Conservation (phyloP, 2,888 invertebrate species). For the Oegoconia quadripuncta region DNA sequence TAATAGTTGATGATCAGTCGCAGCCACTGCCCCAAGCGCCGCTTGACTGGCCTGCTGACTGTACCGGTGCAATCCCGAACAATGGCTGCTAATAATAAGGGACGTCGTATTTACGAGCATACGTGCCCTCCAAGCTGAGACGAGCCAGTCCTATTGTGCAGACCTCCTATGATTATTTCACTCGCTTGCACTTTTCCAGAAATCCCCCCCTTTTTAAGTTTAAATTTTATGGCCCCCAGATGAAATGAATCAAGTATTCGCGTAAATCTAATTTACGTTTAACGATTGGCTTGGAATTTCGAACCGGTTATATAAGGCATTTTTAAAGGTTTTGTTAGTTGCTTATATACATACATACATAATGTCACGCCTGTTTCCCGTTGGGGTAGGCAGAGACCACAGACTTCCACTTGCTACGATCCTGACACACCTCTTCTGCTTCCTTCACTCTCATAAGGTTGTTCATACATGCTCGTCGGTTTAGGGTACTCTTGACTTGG, state of each 20-base stretch:
- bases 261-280: slow-evolving; percentile 55
- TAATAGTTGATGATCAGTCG: neutral
- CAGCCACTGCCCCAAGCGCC: slow-evolving; percentile 24
- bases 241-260: slow-evolving; percentile 53
- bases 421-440: no score
- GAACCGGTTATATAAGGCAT: no score
- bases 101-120: slow-evolving; percentile 75
- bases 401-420: no score
- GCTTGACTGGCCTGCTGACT: slow-evolving; percentile 41
- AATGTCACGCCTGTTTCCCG: no score
- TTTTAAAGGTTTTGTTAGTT: no score
- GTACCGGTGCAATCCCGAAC: slow-evolving; percentile 65
- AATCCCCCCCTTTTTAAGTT: slow-evolving; percentile 59
- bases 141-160: slow-evolving; percentile 72
- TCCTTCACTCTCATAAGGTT: no score
- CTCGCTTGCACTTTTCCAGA: slow-evolving; percentile 65
- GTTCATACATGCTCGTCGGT: no score
- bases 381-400: no score
- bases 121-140: slow-evolving; percentile 71
- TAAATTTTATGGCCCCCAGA: slow-evolving; percentile 56
- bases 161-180: slow-evolving; percentile 78
- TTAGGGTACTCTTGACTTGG: no score
- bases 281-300: slow-evolving; percentile 37
- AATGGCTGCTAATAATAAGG: slow-evolving; percentile 77
- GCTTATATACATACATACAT: no score